Evolutionary conservation across 2,888 invertebrate species (phyloP).

Genomic region (Scotopteryx bipunctaria): DNA sequence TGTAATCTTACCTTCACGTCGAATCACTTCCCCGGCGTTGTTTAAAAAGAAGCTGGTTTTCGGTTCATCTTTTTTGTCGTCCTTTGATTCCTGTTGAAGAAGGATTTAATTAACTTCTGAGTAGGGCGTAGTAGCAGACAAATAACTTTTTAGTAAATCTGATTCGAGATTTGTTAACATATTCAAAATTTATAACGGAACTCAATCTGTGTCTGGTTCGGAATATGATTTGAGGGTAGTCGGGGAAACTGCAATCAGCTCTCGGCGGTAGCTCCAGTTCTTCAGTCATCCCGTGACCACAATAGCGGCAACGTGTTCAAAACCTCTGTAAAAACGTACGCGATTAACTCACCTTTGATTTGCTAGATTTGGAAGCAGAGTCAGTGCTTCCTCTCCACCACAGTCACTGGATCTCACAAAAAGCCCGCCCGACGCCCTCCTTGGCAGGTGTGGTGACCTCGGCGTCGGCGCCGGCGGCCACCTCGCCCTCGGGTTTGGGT

Average conservation of each 20-base stretch:
- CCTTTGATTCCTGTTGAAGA: constrained; percentile 64
- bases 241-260: too few relatives aligned
- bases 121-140: too few relatives aligned
- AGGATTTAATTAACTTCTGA: too few relatives aligned
- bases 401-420: constrained; percentile 85
- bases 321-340: too few relatives aligned
- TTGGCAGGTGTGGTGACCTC: constrained; percentile 72
- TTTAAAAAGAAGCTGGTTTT: constrained; percentile 80
- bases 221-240: too few relatives aligned
- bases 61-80: constrained; percentile 51
- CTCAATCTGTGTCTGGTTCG: too few relatives aligned
- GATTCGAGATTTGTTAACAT: too few relatives aligned
- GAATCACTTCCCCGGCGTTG: constrained; percentile 79
- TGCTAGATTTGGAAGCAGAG: constrained; percentile 81
- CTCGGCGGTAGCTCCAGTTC: too few relatives aligned
- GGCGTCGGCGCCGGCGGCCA: constrained; percentile 55
- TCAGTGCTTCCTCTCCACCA: constrained; percentile 83
- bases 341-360: constrained; percentile 73
- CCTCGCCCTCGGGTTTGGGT: constrained; percentile 67
- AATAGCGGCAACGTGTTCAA: too few relatives aligned
- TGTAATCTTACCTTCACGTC: constrained; percentile 64
- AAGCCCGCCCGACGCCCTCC: constrained; percentile 75
- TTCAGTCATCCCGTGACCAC: too few relatives aligned
- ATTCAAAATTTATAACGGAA: too few relatives aligned
- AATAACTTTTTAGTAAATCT: too few relatives aligned